Percentiles rank a stretch among this genome's conserved stretches.
These are phyloP conservation scores for Drusus annulatus DNA, from an alignment of 1,140 invertebrate genomes.

Conservation along the genomic window DNA sequence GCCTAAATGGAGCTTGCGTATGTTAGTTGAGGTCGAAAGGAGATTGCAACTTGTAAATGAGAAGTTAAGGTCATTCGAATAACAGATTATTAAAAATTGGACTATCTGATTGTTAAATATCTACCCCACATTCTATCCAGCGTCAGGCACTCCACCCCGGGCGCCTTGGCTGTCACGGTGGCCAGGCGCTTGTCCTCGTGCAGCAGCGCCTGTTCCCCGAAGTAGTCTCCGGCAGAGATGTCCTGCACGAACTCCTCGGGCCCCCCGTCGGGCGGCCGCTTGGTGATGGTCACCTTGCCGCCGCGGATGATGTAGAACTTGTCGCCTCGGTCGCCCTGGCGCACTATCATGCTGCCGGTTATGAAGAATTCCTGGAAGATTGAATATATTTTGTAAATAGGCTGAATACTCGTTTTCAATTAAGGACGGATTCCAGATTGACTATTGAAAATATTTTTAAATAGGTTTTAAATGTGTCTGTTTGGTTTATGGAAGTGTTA, in stretches of 20 bases:
- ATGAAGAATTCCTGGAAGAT: constrained; percentile 84
- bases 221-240: constrained; percentile 82
- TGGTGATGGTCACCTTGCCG: constrained; percentile 87
- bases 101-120: too few relatives aligned
- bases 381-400: too few relatives aligned
- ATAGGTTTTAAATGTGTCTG: too few relatives aligned
- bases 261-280: constrained; percentile 72
- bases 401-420: too few relatives aligned
- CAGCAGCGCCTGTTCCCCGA: constrained; percentile 85
- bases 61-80: too few relatives aligned
- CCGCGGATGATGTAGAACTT: constrained; percentile 97
- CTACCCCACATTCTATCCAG: constrained; percentile 85
- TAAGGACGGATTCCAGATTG: too few relatives aligned
- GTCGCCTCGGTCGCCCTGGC: constrained; percentile 94
- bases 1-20: too few relatives aligned
- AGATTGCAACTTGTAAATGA: too few relatives aligned
- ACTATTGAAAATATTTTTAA: too few relatives aligned
- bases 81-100: too few relatives aligned
- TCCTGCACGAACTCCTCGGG: constrained; percentile 75
- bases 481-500: too few relatives aligned
- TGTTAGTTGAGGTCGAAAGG: too few relatives aligned
- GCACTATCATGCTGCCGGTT: constrained; percentile 88
- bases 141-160: constrained; percentile 92
- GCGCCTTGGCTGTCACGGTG: constrained; percentile 87
- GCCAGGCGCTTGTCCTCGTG: constrained; percentile 89